Evolutionary conservation across 2,113 vertebrate genomes (phyloP).

Genomic region (Callospermophilus lateralis): DNA sequence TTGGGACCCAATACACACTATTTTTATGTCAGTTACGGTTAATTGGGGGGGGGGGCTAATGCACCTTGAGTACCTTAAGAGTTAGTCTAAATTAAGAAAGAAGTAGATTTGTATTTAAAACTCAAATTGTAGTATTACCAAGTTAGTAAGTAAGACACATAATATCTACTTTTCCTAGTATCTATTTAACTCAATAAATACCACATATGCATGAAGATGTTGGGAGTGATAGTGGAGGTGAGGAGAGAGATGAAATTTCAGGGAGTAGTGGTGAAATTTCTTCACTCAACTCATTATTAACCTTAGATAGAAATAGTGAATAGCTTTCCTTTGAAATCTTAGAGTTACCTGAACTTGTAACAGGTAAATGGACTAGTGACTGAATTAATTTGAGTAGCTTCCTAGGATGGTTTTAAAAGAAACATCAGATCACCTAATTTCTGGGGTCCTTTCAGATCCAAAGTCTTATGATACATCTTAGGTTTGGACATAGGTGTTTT

Average conservation of each 20-base stretch:
- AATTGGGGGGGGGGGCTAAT: neutral
- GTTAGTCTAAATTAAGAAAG: neutral
- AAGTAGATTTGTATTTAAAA: neutral
- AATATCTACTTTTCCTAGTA: neutral
- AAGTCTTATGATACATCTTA: accelerated
- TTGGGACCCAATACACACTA: accelerated
- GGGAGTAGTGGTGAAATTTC: neutral
- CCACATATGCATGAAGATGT: accelerated
- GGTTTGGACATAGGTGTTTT: accelerated
- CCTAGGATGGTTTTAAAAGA: too few relatives aligned
- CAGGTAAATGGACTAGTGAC: neutral
- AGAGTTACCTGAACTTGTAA: neutral
- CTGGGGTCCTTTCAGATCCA: neutral
- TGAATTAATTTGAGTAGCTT: neutral
- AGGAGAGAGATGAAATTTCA: too few relatives aligned
- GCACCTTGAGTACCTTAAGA: neutral
- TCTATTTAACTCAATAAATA: neutral
- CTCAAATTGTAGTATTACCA: neutral
- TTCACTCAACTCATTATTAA: accelerated
- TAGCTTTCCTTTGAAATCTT: neutral
- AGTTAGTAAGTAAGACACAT: neutral
- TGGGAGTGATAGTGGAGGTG: neutral
- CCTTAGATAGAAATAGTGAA: neutral
- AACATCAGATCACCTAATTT: neutral
- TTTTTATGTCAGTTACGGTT: neutral